These are phyloP conservation scores for Hydrotaea diabolus DNA, from an alignment of 2,888 invertebrate genomes.

Conservation along the genomic window DNA sequence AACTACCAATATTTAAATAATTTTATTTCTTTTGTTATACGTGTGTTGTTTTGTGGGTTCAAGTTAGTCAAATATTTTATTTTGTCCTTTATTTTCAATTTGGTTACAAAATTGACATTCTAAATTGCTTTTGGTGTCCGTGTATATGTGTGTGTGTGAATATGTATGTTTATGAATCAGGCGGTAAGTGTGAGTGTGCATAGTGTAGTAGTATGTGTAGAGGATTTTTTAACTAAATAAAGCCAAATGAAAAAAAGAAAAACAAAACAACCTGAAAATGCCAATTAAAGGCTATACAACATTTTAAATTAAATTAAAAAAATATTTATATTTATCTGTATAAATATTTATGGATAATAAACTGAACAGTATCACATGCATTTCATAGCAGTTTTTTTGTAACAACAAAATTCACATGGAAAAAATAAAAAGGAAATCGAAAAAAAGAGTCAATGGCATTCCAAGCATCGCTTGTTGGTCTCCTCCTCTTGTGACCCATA, in stretches of 20 bases:
- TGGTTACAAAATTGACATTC: slow-evolving; percentile 55
- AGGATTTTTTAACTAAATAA: no score
- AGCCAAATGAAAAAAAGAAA: not conserved
- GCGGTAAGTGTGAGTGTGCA: not conserved
- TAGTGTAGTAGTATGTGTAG: no score
- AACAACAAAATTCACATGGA: not conserved
- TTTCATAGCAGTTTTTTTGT: not conserved
- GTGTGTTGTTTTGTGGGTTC: not conserved
- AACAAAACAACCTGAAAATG: not conserved
- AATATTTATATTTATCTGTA: slow-evolving; percentile 1
- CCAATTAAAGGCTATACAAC: slow-evolving; percentile 1
- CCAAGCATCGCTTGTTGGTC: not conserved
- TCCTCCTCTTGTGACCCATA: slow-evolving; percentile 5
- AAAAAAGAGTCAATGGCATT: slow-evolving; percentile 9
- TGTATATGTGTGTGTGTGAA: not conserved
- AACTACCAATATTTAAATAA: not conserved
- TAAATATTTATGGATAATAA: not conserved
- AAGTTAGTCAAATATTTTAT: slow-evolving; percentile 27
- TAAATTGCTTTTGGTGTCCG: slow-evolving; percentile 58
- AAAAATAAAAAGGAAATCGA: not conserved
- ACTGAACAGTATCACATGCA: not conserved
- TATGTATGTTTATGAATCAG: not conserved
- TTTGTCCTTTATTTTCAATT: slow-evolving; percentile 1
- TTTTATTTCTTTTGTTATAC: slow-evolving; percentile 4
- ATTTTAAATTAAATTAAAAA: slow-evolving; percentile 4